Conservation (phyloP, 2,113 vertebrate species). For the Bucco capensis region DNA sequence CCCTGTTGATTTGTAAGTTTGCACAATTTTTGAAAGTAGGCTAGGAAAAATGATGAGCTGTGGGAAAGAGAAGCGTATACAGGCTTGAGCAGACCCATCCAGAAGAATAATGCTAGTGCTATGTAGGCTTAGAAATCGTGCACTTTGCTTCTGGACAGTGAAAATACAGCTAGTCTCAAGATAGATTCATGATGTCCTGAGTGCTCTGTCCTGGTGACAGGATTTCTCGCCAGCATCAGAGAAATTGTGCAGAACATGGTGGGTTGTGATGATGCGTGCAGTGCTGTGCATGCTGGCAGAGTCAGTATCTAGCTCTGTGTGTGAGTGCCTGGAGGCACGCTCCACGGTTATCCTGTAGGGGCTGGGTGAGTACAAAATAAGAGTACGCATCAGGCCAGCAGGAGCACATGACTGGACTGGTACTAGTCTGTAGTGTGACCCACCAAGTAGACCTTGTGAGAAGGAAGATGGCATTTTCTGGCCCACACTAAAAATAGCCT, state of each 20-base stretch:
- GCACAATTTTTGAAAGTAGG: not conserved
- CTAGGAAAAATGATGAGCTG: not conserved
- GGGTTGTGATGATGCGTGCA: not conserved
- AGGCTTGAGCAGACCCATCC: not conserved
- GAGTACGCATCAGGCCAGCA: not conserved
- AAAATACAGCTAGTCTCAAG: not conserved
- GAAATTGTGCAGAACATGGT: fast-evolving
- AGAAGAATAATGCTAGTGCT: fast-evolving
- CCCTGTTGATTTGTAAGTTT: not conserved
- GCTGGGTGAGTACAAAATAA: not conserved
- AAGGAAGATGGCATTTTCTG: not conserved
- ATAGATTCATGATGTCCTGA: not conserved
- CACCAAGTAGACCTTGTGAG: fast-evolving
- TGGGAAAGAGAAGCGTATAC: fast-evolving
- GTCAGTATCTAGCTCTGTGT: not conserved
- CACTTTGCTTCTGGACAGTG: not conserved
- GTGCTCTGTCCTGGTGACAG: not conserved
- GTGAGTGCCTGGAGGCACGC: not conserved
- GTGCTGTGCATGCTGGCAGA: not conserved
- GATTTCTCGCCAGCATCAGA: not conserved
- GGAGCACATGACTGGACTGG: fast-evolving
- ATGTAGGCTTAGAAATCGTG: not conserved
- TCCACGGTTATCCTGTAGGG: not conserved
- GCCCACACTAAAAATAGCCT: not conserved
- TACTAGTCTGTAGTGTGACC: fast-evolving